Base-by-base conservation (phyloP, 2,113 vertebrate genomes). In the Brachyistius frenatus region DNA sequence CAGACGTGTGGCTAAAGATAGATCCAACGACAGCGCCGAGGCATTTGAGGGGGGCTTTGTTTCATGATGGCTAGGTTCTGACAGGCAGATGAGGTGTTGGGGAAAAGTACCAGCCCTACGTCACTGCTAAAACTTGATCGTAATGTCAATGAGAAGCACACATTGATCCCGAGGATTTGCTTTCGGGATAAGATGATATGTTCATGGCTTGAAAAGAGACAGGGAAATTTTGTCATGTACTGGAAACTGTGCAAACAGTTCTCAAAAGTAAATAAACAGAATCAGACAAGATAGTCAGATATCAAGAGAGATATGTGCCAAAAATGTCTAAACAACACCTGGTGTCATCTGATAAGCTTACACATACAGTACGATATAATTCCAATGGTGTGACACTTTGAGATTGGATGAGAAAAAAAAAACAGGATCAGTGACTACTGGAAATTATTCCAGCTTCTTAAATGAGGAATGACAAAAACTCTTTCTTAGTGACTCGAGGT, bases 1-100 rank as follows among this genome's bases (percentile, higher is more conserved):
- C 83, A 91, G 92, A 91, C 76, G 15, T 30, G 66, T n/a, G 36
- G 87, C 92, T 93, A 94, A 93, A 93, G 91, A 93, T 93, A 92
- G 90, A 93, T 89, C 76, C 77, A 84, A 89, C 47, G 75, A 73
- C 74, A 80, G 86, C 80, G 39, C 61, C 5, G 47, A 80, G 77
- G 85, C 84, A 77, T 90, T 85, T 62, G 6, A 62, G 74, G 71
- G 37, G 80, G 65, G 86, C 87, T 92, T 92, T 90, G 89, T 90
- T 90, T 89, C 84, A 70, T 58, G 82, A 85, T 79, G 83, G 66
- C 76, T 78, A 64, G 52, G 76, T 81, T 92, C 86, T 92, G 91
- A 91, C 87, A 87, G 72, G 77, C 73, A 81, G 84, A 87, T 83
- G 85, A 87, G 83, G 77, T 78, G 86, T 80, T 65, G 68, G 79